A percentile compares a stretch with the other conserved stretches of the same genome.
phyloP scores from a whole-genome alignment of 2,888 invertebrate genomes.

The Kuschelorhynchus macadamiae region DNA sequence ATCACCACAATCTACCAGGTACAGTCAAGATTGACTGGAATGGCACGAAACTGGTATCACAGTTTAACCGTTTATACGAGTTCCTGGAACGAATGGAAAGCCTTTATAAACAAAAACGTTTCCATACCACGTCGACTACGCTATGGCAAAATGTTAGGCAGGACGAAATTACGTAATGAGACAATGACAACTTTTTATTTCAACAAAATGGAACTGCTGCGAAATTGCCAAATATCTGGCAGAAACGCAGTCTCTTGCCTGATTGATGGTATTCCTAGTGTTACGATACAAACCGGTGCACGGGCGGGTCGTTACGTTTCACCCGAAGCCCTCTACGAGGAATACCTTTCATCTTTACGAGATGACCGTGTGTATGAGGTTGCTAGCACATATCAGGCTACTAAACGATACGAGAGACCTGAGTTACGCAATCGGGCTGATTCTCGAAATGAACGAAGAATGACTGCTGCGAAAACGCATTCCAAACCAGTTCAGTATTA shows the following conservation, averaged over 20 bases:
- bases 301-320: constrained; percentile 37
- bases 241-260: constrained; percentile 42
- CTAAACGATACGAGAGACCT: too few relatives aligned
- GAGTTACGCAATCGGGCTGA: too few relatives aligned
- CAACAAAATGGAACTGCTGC: not conserved
- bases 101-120: constrained; percentile 7
- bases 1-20: constrained; percentile 1
- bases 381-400: too few relatives aligned
- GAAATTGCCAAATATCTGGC: constrained; percentile 32
- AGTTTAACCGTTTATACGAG: constrained; percentile 15
- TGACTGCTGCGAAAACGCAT: not conserved
- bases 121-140: not conserved
- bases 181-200: constrained; percentile 12
- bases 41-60: constrained; percentile 14
- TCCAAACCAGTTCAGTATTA: constrained; percentile 31
- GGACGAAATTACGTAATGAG: constrained; percentile 9
- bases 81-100: constrained; percentile 11
- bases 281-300: constrained; percentile 36
- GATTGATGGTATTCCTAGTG: constrained; percentile 36
- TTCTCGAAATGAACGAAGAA: too few relatives aligned
- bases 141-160: constrained; percentile 6
- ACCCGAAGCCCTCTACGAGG: constrained; percentile 35
- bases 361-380: too few relatives aligned
- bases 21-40: constrained; percentile 6
- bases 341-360: constrained; percentile 44